These are phyloP conservation scores for Cremastinae sp. DNA, from an alignment of 2,888 invertebrate genomes.

Conservation along the genomic window DNA sequence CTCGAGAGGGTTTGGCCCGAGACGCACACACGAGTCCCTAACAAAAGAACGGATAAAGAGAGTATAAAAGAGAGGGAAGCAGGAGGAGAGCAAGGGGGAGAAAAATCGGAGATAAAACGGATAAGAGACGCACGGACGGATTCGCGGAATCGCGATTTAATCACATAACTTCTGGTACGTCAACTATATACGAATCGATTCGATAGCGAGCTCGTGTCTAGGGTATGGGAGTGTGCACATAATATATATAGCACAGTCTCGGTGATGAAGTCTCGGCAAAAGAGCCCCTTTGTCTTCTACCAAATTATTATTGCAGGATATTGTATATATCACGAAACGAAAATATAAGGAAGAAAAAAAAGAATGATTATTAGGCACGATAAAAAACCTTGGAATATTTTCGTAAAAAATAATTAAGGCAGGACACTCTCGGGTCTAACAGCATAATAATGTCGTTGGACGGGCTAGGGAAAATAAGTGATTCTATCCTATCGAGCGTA, in stretches of 20 bases:
- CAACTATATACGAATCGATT: constrained; percentile 62
- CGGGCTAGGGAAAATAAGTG: constrained; percentile 7
- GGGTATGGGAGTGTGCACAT: too few species aligned
- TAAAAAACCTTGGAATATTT: constrained; percentile 14
- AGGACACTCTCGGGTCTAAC: constrained; percentile 8
- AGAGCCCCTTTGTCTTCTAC: constrained; percentile 4
- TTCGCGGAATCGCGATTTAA: constrained; percentile 66
- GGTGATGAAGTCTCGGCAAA: neutral
- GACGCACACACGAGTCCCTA: constrained; percentile 15
- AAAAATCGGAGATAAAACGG: constrained; percentile 3
- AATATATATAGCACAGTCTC: constrained; percentile 25
- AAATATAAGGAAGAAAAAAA: neutral
- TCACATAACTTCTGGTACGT: constrained; percentile 65
- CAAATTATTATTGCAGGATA: neutral
- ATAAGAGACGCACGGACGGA: constrained; percentile 63
- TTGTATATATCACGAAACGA: constrained; percentile 1
- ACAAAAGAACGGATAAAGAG: constrained; percentile 41
- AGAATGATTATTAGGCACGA: constrained; percentile 20
- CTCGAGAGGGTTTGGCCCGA: constrained; percentile 24
- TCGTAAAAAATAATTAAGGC: neutral
- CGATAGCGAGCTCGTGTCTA: constrained; percentile 47
- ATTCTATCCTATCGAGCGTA: constrained; percentile 11
- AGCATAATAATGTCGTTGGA: constrained; percentile 26
- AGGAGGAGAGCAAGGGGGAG: constrained; percentile 28
- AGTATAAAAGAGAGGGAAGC: constrained; percentile 9